Conservation (phyloP, 2,888 invertebrate species). For the Ophion ventricosus region DNA sequence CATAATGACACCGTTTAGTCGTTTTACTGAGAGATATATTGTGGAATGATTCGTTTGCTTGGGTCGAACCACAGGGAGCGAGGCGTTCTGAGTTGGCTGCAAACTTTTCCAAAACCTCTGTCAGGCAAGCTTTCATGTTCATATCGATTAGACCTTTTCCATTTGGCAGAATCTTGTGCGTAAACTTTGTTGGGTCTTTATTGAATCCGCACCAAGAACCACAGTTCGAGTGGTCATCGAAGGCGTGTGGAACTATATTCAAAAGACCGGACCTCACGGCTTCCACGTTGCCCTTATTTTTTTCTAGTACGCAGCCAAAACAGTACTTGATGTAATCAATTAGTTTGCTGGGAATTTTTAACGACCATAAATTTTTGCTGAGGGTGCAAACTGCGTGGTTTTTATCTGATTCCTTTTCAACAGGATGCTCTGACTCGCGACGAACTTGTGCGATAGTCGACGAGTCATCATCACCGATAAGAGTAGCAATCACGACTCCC, state of each 20-base stretch:
- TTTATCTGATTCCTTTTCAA: constrained; percentile 60
- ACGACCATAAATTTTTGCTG: constrained; percentile 34
- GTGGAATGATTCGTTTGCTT: constrained; percentile 58
- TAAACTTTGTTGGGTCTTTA: constrained; percentile 57
- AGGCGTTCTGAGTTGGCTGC: constrained; percentile 50
- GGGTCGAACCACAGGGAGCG: constrained; percentile 61
- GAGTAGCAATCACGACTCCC: constrained; percentile 51
- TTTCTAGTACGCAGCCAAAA: constrained; percentile 58
- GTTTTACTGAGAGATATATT: constrained; percentile 38
- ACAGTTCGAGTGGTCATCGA: constrained; percentile 65
- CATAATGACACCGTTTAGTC: constrained; percentile 53
- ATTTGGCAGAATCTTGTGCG: constrained; percentile 40
- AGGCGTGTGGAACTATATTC: constrained; percentile 68
- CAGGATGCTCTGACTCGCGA: constrained; percentile 49
- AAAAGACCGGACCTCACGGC: constrained; percentile 55
- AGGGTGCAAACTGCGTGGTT: constrained; percentile 41
- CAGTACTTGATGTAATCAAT: constrained; percentile 69
- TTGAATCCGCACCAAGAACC: constrained; percentile 66
- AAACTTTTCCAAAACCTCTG: constrained; percentile 26
- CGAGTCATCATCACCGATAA: constrained; percentile 71
- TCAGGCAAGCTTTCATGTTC: constrained; percentile 16
- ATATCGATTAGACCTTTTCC: constrained; percentile 33
- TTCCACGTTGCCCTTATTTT: constrained; percentile 58
- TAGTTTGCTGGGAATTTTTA: constrained; percentile 45
- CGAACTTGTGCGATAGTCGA: constrained; percentile 66